These are phyloP conservation scores for Ophonus ardosiacus DNA, from an alignment of 2,888 invertebrate species.

Conservation along the genomic window DNA sequence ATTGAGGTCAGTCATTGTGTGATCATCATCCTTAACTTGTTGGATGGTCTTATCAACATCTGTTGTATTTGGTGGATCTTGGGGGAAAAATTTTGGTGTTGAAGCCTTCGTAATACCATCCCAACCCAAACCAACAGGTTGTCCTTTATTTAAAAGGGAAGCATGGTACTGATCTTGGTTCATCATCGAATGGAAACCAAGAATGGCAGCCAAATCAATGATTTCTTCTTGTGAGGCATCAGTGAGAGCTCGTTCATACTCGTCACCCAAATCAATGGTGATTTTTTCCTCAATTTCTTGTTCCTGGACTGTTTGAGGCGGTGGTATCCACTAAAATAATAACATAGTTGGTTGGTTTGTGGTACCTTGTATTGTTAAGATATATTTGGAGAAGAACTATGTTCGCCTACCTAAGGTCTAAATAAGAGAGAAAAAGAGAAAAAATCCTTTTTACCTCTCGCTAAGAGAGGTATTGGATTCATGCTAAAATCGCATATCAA, in stretches of 20 bases:
- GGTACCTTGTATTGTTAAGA: no score
- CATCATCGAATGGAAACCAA: constrained; percentile 99
- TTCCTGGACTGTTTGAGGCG: constrained; percentile 83
- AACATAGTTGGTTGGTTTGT: no score
- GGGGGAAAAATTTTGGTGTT: constrained; percentile 92
- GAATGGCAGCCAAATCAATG: constrained; percentile 98
- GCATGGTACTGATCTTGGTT: constrained; percentile 99
- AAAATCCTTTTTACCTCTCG: no score
- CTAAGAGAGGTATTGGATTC: no score
- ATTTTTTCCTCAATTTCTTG: constrained; percentile 94
- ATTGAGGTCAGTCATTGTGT: constrained; percentile 93
- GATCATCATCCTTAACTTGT: constrained; percentile 93
- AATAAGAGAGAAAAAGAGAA: no score
- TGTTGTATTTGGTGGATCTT: constrained; percentile 97
- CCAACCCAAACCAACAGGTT: constrained; percentile 94
- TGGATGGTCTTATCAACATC: constrained; percentile 96
- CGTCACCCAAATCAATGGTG: constrained; percentile 94
- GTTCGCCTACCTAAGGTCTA: no score
- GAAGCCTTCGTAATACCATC: constrained; percentile 97
- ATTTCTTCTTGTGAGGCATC: constrained; percentile 96
- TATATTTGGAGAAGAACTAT: no score
- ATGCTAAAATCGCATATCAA: no score
- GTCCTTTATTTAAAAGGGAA: constrained; percentile 94
- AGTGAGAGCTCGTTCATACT: constrained; percentile 93
- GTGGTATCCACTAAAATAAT: constrained; percentile 87